Evolutionary conservation across 1,140 invertebrate genomes (phyloP), one percentile per base, ranked within the genome.

Genomic region (Sycophila sp.): DNA sequence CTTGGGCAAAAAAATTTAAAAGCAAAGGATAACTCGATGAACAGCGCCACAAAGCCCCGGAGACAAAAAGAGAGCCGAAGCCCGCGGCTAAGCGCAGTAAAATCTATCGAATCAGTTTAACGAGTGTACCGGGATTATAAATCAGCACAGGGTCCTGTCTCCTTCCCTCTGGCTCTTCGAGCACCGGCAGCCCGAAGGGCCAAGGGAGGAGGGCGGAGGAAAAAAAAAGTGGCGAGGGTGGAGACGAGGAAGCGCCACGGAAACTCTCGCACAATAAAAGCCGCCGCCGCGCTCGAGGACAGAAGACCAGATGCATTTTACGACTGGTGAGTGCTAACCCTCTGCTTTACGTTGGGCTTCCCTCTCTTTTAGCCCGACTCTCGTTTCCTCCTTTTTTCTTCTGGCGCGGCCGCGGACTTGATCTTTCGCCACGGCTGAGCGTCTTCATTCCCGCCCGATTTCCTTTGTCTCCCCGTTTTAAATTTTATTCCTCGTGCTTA

Each of bases 51-150:
- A n/a, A n/a, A n/a, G n/a, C n/a, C n/a, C n/a, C n/a, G n/a, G n/a
- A n/a, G n/a, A n/a, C n/a, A n/a, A n/a, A n/a, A n/a, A n/a, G n/a
- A n/a, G n/a, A n/a, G n/a, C n/a, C n/a, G n/a, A n/a, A n/a, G n/a
- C n/a, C n/a, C n/a, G n/a, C n/a, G n/a, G n/a, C n/a, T n/a, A 76
- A 80, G 75, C 76, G 74, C 76, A 76, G 78, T 80, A 79, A 81
- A 83, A 84, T 83, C 81, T 81, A 83, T 83, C 77, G 77, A 82
- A 82, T 83, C 82, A 79, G 77, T 83, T 83, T 83, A 84, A 83
- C 82, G 79, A 83, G 77, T 80, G 78, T 77, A 77, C 78, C 70
- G 71, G 72, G 78, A 78, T 80, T 78, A 78, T 83, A 81, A 82
- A 83, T 83, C 80, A 81, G 80, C n/a, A 2, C 15, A 1, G 13